These are phyloP conservation scores for Hipparchia semele DNA, from an alignment of 2,888 invertebrate species.

Conservation along the genomic window DNA sequence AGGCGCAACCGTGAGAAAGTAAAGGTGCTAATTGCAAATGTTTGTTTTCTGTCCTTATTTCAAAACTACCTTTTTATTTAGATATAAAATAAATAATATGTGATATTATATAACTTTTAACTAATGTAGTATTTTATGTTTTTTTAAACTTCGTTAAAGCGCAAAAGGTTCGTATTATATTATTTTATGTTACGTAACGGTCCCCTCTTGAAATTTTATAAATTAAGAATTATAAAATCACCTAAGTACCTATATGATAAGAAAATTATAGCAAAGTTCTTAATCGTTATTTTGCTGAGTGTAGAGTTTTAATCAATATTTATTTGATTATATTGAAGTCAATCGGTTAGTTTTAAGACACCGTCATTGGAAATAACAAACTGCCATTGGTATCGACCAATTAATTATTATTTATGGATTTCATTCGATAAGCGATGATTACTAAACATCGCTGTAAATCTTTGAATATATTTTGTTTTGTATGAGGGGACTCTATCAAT, in stretches of 20 bases:
- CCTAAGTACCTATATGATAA: too few species aligned
- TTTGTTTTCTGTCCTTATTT: too few species aligned
- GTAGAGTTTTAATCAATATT: slow-evolving; percentile 21
- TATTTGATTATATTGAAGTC: slow-evolving; percentile 24
- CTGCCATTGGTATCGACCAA: slow-evolving; percentile 22
- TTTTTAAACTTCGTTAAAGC: too few species aligned
- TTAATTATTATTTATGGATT: slow-evolving; percentile 21
- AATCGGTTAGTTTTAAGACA: slow-evolving; percentile 19
- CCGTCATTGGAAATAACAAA: slow-evolving; percentile 27
- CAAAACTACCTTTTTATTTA: too few species aligned
- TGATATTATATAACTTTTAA: too few species aligned
- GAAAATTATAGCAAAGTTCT: too few species aligned
- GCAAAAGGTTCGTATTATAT: too few species aligned
- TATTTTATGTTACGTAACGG: too few species aligned
- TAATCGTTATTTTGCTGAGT: neutral
- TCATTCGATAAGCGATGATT: slow-evolving; percentile 19
- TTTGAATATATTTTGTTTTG: slow-evolving; percentile 8
- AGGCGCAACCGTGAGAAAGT: slow-evolving; percentile 34
- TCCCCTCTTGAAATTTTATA: too few species aligned
- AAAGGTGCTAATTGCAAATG: neutral
- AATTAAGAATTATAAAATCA: too few species aligned
- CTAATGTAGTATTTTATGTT: too few species aligned
- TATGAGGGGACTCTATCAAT: neutral
- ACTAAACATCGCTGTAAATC: slow-evolving; percentile 14
- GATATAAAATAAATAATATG: too few species aligned